These are phyloP conservation scores for Hermetia illucens DNA, from an alignment of 1,140 invertebrate genomes.

Conservation along the genomic window DNA sequence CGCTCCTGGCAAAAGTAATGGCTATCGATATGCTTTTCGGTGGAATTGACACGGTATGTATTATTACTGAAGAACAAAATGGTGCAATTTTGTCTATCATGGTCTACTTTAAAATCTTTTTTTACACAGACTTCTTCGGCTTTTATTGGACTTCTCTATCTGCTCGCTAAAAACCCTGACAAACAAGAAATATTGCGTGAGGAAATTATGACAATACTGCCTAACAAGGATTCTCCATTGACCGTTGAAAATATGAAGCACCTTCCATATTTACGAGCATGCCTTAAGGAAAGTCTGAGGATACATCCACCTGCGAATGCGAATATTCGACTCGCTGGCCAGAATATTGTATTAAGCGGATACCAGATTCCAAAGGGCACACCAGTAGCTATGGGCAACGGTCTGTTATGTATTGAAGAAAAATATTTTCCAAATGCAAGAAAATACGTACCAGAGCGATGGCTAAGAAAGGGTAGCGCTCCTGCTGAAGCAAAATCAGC, in stretches of 20 bases:
- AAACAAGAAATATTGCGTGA: constrained; percentile 32
- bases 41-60: constrained; percentile 58
- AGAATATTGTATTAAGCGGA: constrained; percentile 55
- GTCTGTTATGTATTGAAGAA: background rate
- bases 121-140: background rate
- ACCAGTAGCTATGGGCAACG: background rate
- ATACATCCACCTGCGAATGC: constrained; percentile 74
- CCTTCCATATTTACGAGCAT: constrained; percentile 32
- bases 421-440: constrained; percentile 45
- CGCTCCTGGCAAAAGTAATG: constrained; percentile 43
- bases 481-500: constrained; percentile 19
- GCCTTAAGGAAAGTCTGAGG: constrained; percentile 43
- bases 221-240: constrained; percentile 15
- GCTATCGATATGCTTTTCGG: constrained; percentile 58
- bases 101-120: background rate
- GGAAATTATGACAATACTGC: constrained; percentile 27
- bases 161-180: constrained; percentile 19
- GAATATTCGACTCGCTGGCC: constrained; percentile 57
- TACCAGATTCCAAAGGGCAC: constrained; percentile 67
- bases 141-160: background rate
- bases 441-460: constrained; percentile 55
- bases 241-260: constrained; percentile 15
- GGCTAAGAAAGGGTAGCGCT: constrained; percentile 34
- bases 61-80: too few species aligned
- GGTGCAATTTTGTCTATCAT: too few species aligned